Conservation (phyloP, 2,797 vertebrate genomes). For the Ceryle rudis region DNA sequence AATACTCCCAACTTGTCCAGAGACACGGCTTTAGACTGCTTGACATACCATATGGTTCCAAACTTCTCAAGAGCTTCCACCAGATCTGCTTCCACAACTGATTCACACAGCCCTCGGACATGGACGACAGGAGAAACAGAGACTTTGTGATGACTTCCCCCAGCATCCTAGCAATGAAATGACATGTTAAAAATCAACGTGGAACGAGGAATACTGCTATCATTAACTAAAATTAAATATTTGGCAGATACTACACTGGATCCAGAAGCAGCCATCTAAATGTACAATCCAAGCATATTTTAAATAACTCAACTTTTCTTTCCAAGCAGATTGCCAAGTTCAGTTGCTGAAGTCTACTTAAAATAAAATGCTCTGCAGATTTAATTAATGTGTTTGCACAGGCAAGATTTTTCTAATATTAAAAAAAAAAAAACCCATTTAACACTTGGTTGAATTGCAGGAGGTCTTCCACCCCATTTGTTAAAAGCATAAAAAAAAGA, state of each 20-base stretch:
- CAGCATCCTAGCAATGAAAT: slow-evolving; percentile 73
- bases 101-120: slow-evolving; percentile 93
- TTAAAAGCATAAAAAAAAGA: neutral
- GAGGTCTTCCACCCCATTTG: neutral
- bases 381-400: neutral
- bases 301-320: neutral
- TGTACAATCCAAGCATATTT: neutral
- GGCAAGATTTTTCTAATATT: neutral
- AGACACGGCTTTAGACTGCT: neutral
- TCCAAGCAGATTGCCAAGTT: neutral
- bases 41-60: slow-evolving; percentile 92
- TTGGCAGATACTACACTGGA: neutral
- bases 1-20: neutral
- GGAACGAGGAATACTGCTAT: neutral
- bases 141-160: slow-evolving; percentile 88
- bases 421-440: neutral
- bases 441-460: neutral
- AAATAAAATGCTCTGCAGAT: slow-evolving; percentile 1
- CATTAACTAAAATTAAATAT: neutral
- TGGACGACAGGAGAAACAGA: slow-evolving; percentile 96
- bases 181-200: neutral
- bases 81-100: slow-evolving; percentile 95
- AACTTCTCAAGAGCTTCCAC: slow-evolving; percentile 95
- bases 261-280: neutral
- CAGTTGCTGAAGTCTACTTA: neutral